Base-by-base conservation (phyloP, 1,140 invertebrate genomes). In the Drosophila watanabei region DNA sequence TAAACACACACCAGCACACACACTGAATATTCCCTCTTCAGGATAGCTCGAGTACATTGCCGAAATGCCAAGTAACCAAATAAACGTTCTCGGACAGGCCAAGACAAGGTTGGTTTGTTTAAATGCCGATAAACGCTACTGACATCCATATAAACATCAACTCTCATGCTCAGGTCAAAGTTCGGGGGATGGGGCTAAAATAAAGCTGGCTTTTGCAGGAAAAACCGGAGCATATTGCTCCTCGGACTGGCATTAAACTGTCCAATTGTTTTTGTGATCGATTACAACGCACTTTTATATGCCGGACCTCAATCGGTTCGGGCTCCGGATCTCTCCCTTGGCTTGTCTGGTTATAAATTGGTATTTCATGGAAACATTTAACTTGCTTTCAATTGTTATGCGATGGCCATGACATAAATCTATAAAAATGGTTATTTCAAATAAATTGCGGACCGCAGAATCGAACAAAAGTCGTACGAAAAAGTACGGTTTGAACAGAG, bases 81-180 rank as follows among this genome's bases (percentile, higher is more conserved):
- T 87, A 87, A 87, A 87, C 80, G 77, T 88, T 80, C 45, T 63
- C 63, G 80, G 69, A 41, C 54, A 66, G 39, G 51, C 33, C 85
- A 84, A 79, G 51, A 80, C 73, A 64, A 59, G 66, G 85, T 89
- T 80, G 77, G 73, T 84, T 89, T 89, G 80, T 73, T 88, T 89
- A 88, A 88, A 88, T 84, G 83, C 82, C 83, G 84, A 88, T 88
- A 88, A 88, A 88, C 75, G 76, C 81, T 66, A 89, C 57, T 78
- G 85, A 84, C 80, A 88, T 79, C 75, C 72, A 84, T 79, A 77
- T 68, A 78, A 84, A 80, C 57, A 77, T 61, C 82, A 37, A 69
- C 48, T 54, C 48, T 54, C 43, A 58, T 43, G 33, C 46, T 8
- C 16, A 18, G 49, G 10, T 45, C 14, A 51, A 41, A 46, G 77